Base-by-base conservation (phyloP, 2,797 vertebrate species). In the Agapornis canus region DNA sequence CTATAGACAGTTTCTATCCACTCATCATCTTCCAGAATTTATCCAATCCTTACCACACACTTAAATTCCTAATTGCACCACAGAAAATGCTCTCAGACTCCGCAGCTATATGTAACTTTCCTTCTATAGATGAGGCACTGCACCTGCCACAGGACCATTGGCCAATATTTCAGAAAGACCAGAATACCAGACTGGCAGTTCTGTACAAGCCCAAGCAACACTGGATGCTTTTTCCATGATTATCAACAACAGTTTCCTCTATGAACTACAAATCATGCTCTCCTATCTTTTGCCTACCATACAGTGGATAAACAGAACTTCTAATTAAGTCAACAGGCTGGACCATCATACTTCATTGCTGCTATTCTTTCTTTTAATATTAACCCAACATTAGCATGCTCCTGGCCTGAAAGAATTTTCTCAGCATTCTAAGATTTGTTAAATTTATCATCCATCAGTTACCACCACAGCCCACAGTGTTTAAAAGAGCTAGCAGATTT, bases 101-200 rank as follows among this genome's bases (percentile, higher is more conserved):
- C n/a, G 12, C 40, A 69, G 23, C 35, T 57, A 13, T 3, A 25
- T 1, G 2, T 4, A 29, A 14, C 9, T 15, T 42, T 43, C 63
- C 31, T 59, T 72, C 71, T 9, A 2, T 1, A 59, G 43, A 35
- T 2, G 20, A 43, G 86, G 47, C 20, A 11, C 20, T 65, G 8
- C 35, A 29, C 10, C 21, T 45, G 29, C 29, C 66, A 6, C 6
- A 1, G 3, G 27, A 47, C 11, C 51, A 42, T 7, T 1, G 4
- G 39, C 29, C 47, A 64, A 0, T 5, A 63, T 11, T 40, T 49
- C 76, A 52, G 39, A 42, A 72, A 54, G 31, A 57, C 23, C 35
- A 61, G 19, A 54, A 82, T 5, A 73, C 9, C 20, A 52, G n/a
- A 25, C 26, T 16, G 27, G 39, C n/a, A 72, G 27, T 43, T 63